Percentiles rank a stretch among this genome's conserved stretches.
Conservation (phyloP, 2,113 vertebrate species). For the human (Homo sapiens) region DNA sequence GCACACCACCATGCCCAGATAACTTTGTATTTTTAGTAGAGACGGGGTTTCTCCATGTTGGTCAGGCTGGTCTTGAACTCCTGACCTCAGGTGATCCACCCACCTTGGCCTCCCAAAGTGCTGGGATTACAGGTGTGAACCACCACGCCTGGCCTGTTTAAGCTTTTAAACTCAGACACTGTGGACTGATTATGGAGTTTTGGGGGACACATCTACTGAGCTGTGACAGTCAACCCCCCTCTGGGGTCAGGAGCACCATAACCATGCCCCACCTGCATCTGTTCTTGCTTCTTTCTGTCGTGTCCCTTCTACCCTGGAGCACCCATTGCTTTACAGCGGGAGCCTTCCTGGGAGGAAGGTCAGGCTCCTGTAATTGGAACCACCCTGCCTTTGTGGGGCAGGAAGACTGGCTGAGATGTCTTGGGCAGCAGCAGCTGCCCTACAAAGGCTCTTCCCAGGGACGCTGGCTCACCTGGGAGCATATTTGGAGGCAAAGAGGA, state of each 20-base stretch:
- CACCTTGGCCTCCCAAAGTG: background rate
- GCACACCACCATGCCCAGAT: background rate
- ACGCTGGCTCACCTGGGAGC: background rate
- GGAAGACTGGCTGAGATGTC: background rate
- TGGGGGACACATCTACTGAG: background rate
- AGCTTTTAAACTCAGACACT: background rate
- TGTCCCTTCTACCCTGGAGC: background rate
- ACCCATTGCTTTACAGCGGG: accelerated
- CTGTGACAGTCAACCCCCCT: background rate
- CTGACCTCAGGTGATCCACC: background rate
- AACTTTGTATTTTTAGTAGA: background rate
- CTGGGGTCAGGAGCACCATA: background rate
- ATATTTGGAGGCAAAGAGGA: background rate
- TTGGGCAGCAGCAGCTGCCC: background rate
- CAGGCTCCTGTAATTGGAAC: background rate
- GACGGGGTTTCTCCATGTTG: background rate
- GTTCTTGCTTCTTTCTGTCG: background rate
- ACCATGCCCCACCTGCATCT: accelerated
- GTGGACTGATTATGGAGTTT: background rate
- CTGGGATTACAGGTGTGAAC: no score
- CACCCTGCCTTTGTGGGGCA: accelerated
- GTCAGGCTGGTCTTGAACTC: background rate
- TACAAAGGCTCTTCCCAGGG: background rate
- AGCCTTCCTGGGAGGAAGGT: background rate
- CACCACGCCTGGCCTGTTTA: background rate